phyloP scores from a whole-genome alignment of 2,888 invertebrate genomes.

The Watsonalla binaria region DNA sequence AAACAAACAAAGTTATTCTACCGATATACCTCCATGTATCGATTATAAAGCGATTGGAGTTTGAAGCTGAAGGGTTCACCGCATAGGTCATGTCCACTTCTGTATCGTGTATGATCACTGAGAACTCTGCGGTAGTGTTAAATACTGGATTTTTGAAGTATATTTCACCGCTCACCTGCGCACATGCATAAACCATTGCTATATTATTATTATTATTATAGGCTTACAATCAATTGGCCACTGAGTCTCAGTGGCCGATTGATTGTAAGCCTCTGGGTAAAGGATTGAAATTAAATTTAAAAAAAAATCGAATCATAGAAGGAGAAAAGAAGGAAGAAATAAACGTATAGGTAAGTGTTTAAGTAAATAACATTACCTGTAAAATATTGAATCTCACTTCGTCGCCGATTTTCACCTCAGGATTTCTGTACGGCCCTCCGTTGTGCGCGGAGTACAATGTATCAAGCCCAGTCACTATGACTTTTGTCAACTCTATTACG shows the following conservation, averaged over 20 bases:
- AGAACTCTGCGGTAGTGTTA: background rate
- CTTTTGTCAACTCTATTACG: constrained; percentile 14
- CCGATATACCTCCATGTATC: too few relatives aligned
- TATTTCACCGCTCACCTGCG: constrained; percentile 19
- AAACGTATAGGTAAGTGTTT: too few relatives aligned
- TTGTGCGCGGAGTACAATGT: constrained; percentile 42
- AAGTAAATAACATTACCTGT: constrained; percentile 27
- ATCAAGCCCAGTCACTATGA: constrained; percentile 47
- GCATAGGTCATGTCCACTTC: background rate
- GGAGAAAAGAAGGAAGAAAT: too few relatives aligned
- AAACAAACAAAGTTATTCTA: too few relatives aligned
- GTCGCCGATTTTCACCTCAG: constrained; percentile 29
- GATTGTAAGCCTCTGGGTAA: too few relatives aligned
- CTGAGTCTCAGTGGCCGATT: too few relatives aligned
- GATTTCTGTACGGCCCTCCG: constrained; percentile 44
- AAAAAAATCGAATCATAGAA: background rate
- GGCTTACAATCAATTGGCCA: too few relatives aligned
- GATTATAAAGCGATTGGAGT: too few relatives aligned
- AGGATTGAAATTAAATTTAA: too few relatives aligned
- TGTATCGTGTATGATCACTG: background rate
- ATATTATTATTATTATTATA: too few relatives aligned
- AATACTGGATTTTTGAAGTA: constrained; percentile 4
- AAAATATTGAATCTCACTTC: constrained; percentile 38
- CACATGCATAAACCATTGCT: background rate
- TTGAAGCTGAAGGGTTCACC: background rate